Conservation (phyloP, 2,113 vertebrate species). For the Anguilla rostrata region DNA sequence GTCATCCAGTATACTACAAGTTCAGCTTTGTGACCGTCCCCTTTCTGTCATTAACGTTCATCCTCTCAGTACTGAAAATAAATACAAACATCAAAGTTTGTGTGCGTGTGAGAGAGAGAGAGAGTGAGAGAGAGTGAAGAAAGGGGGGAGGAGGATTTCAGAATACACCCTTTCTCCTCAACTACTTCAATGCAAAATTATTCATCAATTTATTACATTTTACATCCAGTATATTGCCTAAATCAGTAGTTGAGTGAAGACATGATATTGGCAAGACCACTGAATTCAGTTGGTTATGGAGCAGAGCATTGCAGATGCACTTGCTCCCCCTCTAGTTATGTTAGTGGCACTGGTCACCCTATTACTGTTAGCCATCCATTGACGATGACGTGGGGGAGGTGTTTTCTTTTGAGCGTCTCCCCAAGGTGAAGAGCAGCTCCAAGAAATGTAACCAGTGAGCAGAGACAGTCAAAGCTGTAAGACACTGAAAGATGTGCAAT, state of each 20-base stretch:
- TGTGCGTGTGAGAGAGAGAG: background rate
- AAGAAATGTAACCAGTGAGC: conserved; percentile 68
- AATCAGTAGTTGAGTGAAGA: no score
- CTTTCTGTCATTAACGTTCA: background rate
- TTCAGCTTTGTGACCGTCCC: background rate
- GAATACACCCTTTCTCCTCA: no score
- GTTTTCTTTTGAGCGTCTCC: conserved; percentile 72
- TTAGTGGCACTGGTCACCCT: conserved; percentile 70
- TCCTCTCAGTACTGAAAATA: background rate
- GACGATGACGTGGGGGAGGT: conserved; percentile 62
- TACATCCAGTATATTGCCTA: no score
- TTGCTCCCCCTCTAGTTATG: conserved; percentile 18
- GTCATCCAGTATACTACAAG: background rate
- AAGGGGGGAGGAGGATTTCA: no score
- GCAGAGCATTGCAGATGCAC: conserved; percentile 11
- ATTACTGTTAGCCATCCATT: conserved; percentile 64
- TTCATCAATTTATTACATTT: no score
- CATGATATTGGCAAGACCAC: background rate
- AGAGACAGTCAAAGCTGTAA: conserved; percentile 60
- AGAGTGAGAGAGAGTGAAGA: no score
- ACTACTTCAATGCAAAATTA: no score
- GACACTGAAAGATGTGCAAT: background rate
- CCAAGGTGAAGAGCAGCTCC: conserved; percentile 60
- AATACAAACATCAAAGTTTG: background rate
- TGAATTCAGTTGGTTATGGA: background rate